Evolutionary conservation across 2,888 invertebrate genomes (phyloP), one percentile per base, ranked within the genome.

Genomic region (Zhuqinia jingwanae): DNA sequence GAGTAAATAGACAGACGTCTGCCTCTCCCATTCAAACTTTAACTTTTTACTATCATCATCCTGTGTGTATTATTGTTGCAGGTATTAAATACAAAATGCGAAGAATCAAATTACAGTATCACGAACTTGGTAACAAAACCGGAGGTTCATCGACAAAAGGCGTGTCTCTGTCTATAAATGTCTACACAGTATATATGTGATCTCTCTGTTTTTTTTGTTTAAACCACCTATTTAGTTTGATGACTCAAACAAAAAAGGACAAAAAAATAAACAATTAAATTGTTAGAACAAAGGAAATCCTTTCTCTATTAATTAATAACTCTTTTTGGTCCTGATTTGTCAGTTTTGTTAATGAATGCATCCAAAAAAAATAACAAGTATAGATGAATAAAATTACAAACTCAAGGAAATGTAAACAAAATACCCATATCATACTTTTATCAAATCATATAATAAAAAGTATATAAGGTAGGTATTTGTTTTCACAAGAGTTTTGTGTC

Each of bases 121-220:
- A 53, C 53, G 53, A 22, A 20, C 36, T 36, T 1, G 10, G 5
- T 11, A 30, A 30, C 65, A 63, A 22, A 22, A 1, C 5, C 1
- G 17, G 11, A 70, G 70, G 70, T 70, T n/a, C n/a, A n/a, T n/a
- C n/a, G n/a, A n/a, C 70, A 11, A 45, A 70, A 70, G 45, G 70
- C 47, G 70, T 70, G 17, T n/a, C n/a, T n/a, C n/a, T n/a, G n/a
- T n/a, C n/a, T n/a, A n/a, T n/a, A n/a, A n/a, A n/a, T n/a, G n/a
- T n/a, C n/a, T n/a, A n/a, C n/a, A n/a, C n/a, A n/a, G n/a, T 17
- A 30, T 42, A 36, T 36, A 3, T 6, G 22, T 11, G 25, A 56
- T 53, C 53, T 53, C n/a, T n/a, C n/a, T n/a, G n/a, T n/a, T n/a
- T n/a, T 53, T 53, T n/a, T 36, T 70, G 45, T 45, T 70, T 1